Percentiles rank a stretch among this genome's conserved stretches.
Conservation (phyloP, 2,888 invertebrate species). For the Epinotia nisella region DNA sequence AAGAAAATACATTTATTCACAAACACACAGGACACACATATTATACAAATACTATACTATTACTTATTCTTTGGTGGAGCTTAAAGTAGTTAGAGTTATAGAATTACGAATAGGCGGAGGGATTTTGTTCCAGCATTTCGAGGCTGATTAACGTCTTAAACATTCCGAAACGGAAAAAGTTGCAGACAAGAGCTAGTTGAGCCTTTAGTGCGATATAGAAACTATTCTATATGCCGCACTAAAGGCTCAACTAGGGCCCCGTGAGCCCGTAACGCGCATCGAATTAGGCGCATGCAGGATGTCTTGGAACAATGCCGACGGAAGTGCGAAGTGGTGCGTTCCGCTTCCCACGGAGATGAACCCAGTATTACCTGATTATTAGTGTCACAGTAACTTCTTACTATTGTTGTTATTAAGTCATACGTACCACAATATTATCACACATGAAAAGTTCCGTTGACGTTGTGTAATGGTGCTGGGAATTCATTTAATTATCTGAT, state of each 20-base stretch:
- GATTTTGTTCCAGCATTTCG: too few species aligned
- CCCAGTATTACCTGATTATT: conserved; percentile 54
- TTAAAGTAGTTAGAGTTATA: too few species aligned
- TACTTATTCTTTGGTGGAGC: too few species aligned
- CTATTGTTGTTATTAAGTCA: conserved; percentile 36
- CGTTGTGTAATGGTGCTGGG: conserved; percentile 20
- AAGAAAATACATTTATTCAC: too few species aligned
- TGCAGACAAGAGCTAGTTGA: background rate
- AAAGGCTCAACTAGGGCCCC: background rate
- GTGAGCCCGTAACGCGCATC: conserved; percentile 2
- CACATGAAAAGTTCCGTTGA: conserved; percentile 25
- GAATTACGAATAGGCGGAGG: too few species aligned
- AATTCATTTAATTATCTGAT: conserved; percentile 3
- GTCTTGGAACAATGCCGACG: conserved; percentile 74
- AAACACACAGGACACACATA: too few species aligned
- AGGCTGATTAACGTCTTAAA: background rate
- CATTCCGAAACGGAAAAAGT: background rate
- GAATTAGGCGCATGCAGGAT: conserved; percentile 63
- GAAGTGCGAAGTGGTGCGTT: conserved; percentile 65
- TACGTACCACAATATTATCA: conserved; percentile 18
- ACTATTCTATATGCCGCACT: background rate
- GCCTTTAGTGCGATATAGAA: too few species aligned
- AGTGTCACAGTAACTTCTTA: conserved; percentile 44
- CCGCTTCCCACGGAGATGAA: conserved; percentile 70
- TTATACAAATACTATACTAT: too few species aligned